Evolutionary conservation across 1,140 invertebrate species (phyloP), one percentile per base, ranked within the genome.

Genomic region (Acyrthosiphon pisum): DNA sequence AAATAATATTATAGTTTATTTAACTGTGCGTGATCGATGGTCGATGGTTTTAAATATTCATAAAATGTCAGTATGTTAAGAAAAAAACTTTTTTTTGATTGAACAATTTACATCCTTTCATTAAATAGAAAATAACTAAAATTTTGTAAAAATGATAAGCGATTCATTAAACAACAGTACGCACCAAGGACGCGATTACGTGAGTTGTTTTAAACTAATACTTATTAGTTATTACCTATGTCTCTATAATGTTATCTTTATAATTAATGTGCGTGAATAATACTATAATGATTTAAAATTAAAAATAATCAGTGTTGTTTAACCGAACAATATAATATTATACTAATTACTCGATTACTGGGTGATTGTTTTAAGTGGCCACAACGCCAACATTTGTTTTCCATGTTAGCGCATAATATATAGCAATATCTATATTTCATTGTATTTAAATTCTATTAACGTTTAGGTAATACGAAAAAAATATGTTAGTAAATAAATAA

Each of bases 141-240:
- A 26, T 68, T 68, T 20, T 44, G 41, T 44, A n/a, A 44, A 68
- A 68, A 90, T 90, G 89, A 68, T 90, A 68, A 44, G 30, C 26
- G 89, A 90, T 90, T 68, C 89, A 68, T 23, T 44, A 68, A 68
- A 90, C 37, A 90, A 60, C 56, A 41, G 26, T 20, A 44, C 30
- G 18, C 89, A 90, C 23, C 89, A 68, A 90, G 89, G 89, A 90
- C 89, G 89, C 26, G 89, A 90, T 90, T 68, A 68, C n/a, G 89
- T 90, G 30, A 90, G 89, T 90, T 76, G n/a, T 76, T n/a, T 76
- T n/a, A 76, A n/a, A n/a, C 14, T 76, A n/a, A n/a, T 68, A 68
- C 60, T 68, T 76, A 76, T 76, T 76, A 76, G 14, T 76, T 76
- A 76, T 76, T n/a, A 88, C 18, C n/a, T 35, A 30, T 86, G 11